phyloP scores from a whole-genome alignment of 2,888 invertebrate genomes.

The Romanomermis culicivorax region DNA sequence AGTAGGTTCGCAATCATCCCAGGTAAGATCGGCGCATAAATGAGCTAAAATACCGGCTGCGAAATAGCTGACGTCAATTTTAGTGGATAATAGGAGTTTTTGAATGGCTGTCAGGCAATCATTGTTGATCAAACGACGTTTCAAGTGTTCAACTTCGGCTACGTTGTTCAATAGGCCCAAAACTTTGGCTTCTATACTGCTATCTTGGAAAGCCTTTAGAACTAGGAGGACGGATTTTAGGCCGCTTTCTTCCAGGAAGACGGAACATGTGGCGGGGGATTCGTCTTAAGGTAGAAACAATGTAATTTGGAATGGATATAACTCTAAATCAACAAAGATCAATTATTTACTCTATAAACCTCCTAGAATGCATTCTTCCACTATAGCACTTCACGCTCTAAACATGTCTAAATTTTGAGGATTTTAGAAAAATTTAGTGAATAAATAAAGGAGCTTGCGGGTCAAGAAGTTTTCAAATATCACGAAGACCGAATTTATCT shows the following conservation, averaged over 20 bases:
- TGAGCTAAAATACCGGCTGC: conserved; percentile 51
- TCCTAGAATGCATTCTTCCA: too few species aligned
- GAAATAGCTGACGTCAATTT: conserved; percentile 49
- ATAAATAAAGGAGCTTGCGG: too few species aligned
- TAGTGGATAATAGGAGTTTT: conserved; percentile 38
- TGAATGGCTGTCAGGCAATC: conserved; percentile 35
- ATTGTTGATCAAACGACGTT: conserved; percentile 37
- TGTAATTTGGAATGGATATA: neutral
- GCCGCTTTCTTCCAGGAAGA: conserved; percentile 46
- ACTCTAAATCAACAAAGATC: too few species aligned
- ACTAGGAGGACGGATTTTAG: conserved; percentile 45
- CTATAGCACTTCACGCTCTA: too few species aligned
- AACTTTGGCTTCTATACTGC: conserved; percentile 52
- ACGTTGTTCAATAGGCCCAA: conserved; percentile 51
- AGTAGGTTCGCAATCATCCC: conserved; percentile 32
- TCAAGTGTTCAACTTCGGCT: conserved; percentile 44
- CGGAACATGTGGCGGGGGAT: conserved; percentile 46
- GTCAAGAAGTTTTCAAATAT: too few species aligned
- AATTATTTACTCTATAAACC: too few species aligned
- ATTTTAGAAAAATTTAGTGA: too few species aligned
- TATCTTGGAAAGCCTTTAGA: conserved; percentile 38
- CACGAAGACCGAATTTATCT: too few species aligned
- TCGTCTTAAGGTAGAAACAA: conserved; percentile 29
- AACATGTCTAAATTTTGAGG: too few species aligned
- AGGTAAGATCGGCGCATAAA: conserved; percentile 40